phyloP scores from a whole-genome alignment of 1,140 invertebrate species.

The Protaetia brevitarsis region DNA sequence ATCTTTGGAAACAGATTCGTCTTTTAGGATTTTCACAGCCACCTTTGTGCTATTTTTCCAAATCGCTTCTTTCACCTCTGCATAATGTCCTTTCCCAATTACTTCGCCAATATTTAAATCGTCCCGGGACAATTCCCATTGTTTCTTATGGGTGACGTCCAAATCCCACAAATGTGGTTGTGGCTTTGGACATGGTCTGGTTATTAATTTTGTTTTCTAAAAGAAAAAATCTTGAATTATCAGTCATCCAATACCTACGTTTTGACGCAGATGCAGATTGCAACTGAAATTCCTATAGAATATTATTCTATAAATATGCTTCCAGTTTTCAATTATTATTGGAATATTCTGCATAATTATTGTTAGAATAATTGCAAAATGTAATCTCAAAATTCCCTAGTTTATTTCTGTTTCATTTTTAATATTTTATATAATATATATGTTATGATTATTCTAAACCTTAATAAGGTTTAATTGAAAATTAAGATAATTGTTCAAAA shows the following conservation, averaged over 20 bases:
- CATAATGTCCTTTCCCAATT: background rate
- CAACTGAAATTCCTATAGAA: too few species aligned
- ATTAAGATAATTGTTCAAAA: too few species aligned
- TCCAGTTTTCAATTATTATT: too few species aligned
- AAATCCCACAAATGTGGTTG: background rate
- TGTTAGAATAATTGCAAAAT: too few species aligned
- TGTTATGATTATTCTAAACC: too few species aligned
- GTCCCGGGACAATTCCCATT: background rate
- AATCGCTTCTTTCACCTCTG: background rate
- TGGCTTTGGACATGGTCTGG: background rate
- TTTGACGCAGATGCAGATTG: too few species aligned
- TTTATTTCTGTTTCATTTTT: too few species aligned
- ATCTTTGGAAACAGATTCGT: background rate
- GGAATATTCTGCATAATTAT: too few species aligned
- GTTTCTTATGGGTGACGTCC: background rate
- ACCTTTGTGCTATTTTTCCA: conserved; percentile 3
- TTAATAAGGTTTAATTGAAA: too few species aligned
- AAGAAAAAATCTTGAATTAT: background rate
- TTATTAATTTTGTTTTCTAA: background rate
- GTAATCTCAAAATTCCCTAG: too few species aligned
- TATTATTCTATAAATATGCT: too few species aligned
- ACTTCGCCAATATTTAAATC: background rate
- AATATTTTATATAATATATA: too few species aligned
- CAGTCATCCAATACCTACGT: background rate
- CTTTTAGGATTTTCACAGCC: background rate